Conservation (phyloP, 2,888 invertebrate genomes). For the Clanis bilineata region DNA sequence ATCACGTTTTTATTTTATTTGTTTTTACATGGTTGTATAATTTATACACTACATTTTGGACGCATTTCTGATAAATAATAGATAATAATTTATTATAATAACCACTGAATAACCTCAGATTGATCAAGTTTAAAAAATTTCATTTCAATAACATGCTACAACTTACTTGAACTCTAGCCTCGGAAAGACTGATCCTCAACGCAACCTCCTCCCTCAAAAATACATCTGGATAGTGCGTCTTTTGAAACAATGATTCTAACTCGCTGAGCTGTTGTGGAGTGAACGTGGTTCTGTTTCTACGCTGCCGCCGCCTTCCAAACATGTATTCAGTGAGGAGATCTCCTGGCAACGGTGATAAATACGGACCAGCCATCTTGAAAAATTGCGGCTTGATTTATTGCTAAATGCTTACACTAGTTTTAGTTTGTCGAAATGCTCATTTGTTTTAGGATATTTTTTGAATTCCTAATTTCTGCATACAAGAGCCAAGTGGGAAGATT, state of each 20-base stretch:
- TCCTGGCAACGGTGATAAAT: slow-evolving; percentile 91
- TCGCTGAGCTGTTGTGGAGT: slow-evolving; percentile 96
- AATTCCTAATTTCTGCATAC: no score
- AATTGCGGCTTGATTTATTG: neutral
- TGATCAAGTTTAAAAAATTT: neutral
- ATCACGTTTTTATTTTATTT: no score
- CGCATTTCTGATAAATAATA: neutral
- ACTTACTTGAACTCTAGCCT: slow-evolving; percentile 94
- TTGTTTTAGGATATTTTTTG: no score
- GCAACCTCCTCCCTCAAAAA: slow-evolving; percentile 95
- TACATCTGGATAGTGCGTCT: slow-evolving; percentile 97
- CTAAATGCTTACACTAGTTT: neutral
- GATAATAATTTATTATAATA: neutral
- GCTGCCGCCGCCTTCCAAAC: slow-evolving; percentile 94
- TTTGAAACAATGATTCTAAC: slow-evolving; percentile 94
- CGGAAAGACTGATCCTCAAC: slow-evolving; percentile 93
- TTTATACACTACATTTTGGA: neutral
- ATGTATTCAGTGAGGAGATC: slow-evolving; percentile 96
- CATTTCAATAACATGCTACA: slow-evolving; percentile 1
- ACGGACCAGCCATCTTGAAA: slow-evolving; percentile 90
- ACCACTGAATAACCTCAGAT: neutral
- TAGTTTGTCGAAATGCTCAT: neutral
- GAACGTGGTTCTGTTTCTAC: slow-evolving; percentile 95
- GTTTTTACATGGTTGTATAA: no score
- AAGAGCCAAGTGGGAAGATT: no score